A percentile compares a stretch with the other conserved stretches of the same genome.
Evolutionary conservation across 2,113 vertebrate genomes (phyloP).

Genomic region (Hiodon tergisus): DNA sequence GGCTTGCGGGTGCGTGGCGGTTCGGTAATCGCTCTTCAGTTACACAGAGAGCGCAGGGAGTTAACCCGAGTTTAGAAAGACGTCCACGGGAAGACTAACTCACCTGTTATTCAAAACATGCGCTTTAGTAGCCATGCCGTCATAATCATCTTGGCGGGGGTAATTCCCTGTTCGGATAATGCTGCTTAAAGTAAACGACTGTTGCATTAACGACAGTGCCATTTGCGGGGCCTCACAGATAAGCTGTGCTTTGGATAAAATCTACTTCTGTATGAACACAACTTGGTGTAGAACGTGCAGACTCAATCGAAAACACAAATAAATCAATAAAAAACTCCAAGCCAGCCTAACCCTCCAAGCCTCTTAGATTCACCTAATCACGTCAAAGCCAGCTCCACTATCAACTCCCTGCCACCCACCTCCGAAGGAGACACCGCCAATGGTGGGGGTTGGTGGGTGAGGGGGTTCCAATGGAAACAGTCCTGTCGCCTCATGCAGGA

Average conservation of each 20-base stretch:
- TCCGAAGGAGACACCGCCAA: too few relatives aligned
- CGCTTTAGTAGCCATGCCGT: conserved; percentile 19
- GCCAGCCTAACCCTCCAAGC: too few relatives aligned
- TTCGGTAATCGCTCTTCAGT: not conserved
- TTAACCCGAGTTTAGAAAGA: too few relatives aligned
- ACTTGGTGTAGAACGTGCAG: not conserved
- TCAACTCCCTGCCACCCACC: too few relatives aligned
- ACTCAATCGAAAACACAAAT: too few relatives aligned
- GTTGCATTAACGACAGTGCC: conserved; percentile 24
- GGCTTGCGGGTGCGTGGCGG: not conserved
- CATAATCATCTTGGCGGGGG: conserved; percentile 27
- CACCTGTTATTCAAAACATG: not conserved
- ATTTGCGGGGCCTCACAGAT: conserved; percentile 10
- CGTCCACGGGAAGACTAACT: too few relatives aligned
- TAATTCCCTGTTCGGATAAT: conserved; percentile 28
- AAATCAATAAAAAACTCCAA: too few relatives aligned
- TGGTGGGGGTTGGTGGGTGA: too few relatives aligned
- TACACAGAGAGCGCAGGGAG: not conserved
- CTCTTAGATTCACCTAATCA: too few relatives aligned
- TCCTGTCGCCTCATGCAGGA: too few relatives aligned
- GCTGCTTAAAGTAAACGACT: conserved; percentile 29
- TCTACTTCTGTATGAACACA: not conserved
- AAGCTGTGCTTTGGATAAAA: not conserved
- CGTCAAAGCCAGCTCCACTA: too few relatives aligned
- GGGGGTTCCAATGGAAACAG: too few relatives aligned